Conservation (phyloP, 2,888 invertebrate species). For the Eulithis prunata region DNA sequence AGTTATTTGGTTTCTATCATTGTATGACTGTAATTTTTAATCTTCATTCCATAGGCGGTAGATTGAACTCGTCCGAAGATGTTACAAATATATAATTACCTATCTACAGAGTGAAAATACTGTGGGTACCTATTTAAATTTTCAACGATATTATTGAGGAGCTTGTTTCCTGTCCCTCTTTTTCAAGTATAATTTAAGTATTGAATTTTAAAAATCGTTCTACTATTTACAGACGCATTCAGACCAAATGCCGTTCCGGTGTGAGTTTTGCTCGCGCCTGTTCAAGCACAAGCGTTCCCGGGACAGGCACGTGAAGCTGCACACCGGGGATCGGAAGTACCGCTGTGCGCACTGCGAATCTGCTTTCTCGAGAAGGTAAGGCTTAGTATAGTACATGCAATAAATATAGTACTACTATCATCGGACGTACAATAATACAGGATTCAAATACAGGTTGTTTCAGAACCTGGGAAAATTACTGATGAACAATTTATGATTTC, state of each 20-base stretch:
- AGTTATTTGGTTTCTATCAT: conserved; percentile 65
- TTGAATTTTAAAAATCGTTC: background rate
- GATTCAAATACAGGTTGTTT: too few relatives aligned
- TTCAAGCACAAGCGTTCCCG: conserved; percentile 98
- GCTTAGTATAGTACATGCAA: background rate
- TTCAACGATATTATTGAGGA: too few relatives aligned
- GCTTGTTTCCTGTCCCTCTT: too few relatives aligned
- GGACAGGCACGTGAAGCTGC: conserved; percentile 96
- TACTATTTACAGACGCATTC: conserved; percentile 92
- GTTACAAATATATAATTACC: background rate
- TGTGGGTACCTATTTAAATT: too few relatives aligned
- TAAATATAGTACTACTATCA: too few relatives aligned
- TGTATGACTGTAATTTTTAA: conserved; percentile 63
- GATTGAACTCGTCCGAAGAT: conserved; percentile 35
- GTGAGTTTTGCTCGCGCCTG: conserved; percentile 94
- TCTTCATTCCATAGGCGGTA: conserved; percentile 45
- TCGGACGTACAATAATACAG: too few relatives aligned
- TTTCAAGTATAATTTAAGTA: too few relatives aligned
- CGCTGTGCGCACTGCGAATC: conserved; percentile 96
- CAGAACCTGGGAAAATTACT: too few relatives aligned
- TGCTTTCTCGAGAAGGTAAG: conserved; percentile 95
- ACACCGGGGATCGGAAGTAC: conserved; percentile 96
- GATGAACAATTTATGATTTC: too few relatives aligned
- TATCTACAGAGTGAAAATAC: too few relatives aligned
- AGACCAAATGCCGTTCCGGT: conserved; percentile 96